Evolutionary conservation across 2,888 invertebrate genomes (phyloP), one percentile per base, ranked within the genome.

Genomic region (Mythimna vitellina): DNA sequence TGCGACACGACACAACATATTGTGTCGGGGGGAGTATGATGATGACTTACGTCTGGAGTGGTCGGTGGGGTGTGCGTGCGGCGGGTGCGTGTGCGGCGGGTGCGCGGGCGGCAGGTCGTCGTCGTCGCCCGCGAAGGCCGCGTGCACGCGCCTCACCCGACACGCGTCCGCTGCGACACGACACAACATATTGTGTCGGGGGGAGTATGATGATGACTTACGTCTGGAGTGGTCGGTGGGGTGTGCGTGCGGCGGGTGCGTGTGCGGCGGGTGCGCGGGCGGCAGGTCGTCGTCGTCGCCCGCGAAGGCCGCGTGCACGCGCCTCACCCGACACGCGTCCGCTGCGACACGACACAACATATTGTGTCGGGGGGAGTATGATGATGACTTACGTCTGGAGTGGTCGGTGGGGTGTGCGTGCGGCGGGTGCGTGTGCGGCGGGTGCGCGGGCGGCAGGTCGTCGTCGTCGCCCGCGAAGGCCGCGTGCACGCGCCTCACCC

Each of bases 231-330:
- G 72, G 14, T 71, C 72, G 3, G 32, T 14, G 42, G 56, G 53
- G 66, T 54, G 53, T 14, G 53, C 10, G 42, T 42, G 42, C 42
- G 42, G 42, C 14, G 9, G 42, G 42, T 9, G 42, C 42, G 9
- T 9, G 42, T 42, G 42, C 10, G 42, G 65, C 1, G 58, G 1
- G 58, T 42, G 65, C 60, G 57, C n/a, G 58, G 46, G 54, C 65
- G 22, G 22, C 53, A 10, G 53, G n/a, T 53, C 53, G 53, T 53
- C 53, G 53, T 53, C 53, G 53, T 53, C 53, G 53, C n/a, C n/a
- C n/a, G n/a, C n/a, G n/a, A n/a, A n/a, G n/a, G 84, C 84, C 0
- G 84, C 84, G 74, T 82, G 80, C 70, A 89, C 89, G 75, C 92
- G 83, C 89, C 93, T 70, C 85, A 89, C 89, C 86, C 81, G 75